Evolutionary conservation across 2,888 invertebrate species (phyloP).

Genomic region (Celastrina argiolus): DNA sequence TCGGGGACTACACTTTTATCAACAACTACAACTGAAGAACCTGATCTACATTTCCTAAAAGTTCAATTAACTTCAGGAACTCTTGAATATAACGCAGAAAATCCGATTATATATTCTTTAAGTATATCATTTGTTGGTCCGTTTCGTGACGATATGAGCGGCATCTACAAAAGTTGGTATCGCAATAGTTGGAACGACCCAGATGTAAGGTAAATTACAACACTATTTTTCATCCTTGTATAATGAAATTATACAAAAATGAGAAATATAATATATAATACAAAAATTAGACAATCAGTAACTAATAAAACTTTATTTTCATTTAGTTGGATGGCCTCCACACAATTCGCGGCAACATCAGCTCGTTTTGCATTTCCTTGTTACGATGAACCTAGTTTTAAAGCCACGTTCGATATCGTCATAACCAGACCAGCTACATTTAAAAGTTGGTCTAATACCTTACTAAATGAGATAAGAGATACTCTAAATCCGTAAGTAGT

Average conservation of each 20-base stretch:
- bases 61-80: constrained; percentile 36
- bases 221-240: no score
- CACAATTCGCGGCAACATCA: constrained; percentile 83
- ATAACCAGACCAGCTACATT: constrained; percentile 75
- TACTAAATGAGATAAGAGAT: constrained; percentile 50
- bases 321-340: constrained; percentile 79
- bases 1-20: constrained; percentile 42
- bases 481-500: constrained; percentile 40
- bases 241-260: no score
- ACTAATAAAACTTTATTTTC: background rate
- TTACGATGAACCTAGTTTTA: constrained; percentile 90
- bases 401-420: constrained; percentile 85
- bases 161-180: constrained; percentile 65
- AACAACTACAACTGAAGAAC: constrained; percentile 33
- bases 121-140: constrained; percentile 45
- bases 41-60: constrained; percentile 48
- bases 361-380: constrained; percentile 86
- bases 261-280: no score
- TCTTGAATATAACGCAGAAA: constrained; percentile 40
- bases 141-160: constrained; percentile 62
- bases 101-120: constrained; percentile 43
- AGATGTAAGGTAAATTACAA: constrained; percentile 42
- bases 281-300: no score
- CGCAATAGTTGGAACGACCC: constrained; percentile 40
- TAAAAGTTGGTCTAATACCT: constrained; percentile 78